These are phyloP conservation scores for Euwallacea similis DNA, from an alignment of 1,140 invertebrate species.

Conservation along the genomic window DNA sequence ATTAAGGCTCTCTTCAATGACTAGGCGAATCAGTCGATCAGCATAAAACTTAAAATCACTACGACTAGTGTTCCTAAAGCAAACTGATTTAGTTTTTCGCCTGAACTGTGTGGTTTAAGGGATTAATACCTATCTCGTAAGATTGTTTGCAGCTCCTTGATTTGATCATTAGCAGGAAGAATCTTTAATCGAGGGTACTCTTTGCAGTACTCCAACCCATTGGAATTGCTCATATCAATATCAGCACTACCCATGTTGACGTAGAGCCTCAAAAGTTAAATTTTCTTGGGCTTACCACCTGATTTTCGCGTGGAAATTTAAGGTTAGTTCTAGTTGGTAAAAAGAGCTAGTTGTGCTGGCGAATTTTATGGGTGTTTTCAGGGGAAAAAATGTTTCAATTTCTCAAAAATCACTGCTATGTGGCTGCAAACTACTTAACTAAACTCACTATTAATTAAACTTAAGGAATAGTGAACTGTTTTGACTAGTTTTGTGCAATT, in stretches of 20 bases:
- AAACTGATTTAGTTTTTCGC: slow-evolving; percentile 18
- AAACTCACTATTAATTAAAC: no score
- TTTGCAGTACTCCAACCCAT: slow-evolving; percentile 40
- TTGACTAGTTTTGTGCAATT: no score
- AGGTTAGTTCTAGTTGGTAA: neutral
- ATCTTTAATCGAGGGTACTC: slow-evolving; percentile 82
- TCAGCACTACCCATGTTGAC: slow-evolving; percentile 47
- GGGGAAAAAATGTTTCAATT: no score
- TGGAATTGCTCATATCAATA: slow-evolving; percentile 39
- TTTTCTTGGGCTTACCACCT: neutral
- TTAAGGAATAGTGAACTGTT: no score
- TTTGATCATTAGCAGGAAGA: slow-evolving; percentile 82
- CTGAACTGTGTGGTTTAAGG: slow-evolving; percentile 1
- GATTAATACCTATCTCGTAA: slow-evolving; percentile 82
- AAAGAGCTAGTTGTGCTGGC: neutral
- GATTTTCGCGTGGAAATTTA: slow-evolving; percentile 1
- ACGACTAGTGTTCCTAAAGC: slow-evolving; percentile 79
- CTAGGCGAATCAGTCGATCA: slow-evolving; percentile 89
- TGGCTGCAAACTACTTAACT: no score
- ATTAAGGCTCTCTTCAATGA: slow-evolving; percentile 98
- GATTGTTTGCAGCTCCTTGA: slow-evolving; percentile 93
- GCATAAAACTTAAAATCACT: slow-evolving; percentile 99
- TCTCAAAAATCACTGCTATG: no score
- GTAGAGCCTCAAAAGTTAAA: neutral
- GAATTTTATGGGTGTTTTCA: no score